A percentile compares a stretch with the other conserved stretches of the same genome.
Conservation (phyloP, 1,140 invertebrate species). For the Apis laboriosa region DNA sequence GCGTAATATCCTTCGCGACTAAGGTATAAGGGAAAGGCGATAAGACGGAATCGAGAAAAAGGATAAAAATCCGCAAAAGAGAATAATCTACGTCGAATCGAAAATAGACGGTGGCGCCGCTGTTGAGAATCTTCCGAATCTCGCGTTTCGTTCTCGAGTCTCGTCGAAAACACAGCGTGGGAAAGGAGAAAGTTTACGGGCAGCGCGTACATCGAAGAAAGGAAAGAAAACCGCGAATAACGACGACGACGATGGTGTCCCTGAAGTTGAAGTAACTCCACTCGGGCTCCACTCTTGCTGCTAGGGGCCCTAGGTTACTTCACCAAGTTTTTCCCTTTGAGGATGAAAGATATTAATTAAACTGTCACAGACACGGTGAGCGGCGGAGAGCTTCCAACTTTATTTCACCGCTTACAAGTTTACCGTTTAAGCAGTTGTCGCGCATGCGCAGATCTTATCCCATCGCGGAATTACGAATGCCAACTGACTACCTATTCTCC, state of each 20-base stretch:
- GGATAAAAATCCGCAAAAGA: not conserved
- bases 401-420: constrained; percentile 81
- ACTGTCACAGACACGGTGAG: constrained; percentile 79
- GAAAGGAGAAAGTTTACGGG: constrained; percentile 32
- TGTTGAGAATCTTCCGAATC: no score
- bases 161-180: constrained; percentile 22
- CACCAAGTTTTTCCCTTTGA: constrained; percentile 79
- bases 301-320: constrained; percentile 67
- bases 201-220: not conserved
- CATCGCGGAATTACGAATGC: not conserved
- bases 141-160: no score
- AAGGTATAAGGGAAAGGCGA: not conserved
- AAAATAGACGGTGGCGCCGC: no score
- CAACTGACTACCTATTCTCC: no score
- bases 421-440: constrained; percentile 67
- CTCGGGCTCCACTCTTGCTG: constrained; percentile 52
- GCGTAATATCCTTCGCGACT: constrained; percentile 10
- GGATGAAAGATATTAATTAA: constrained; percentile 81
- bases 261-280: constrained; percentile 76
- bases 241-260: constrained; percentile 39
- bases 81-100: not conserved
- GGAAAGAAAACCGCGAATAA: not conserved
- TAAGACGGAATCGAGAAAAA: not conserved
- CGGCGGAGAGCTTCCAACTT: constrained; percentile 70
- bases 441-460: constrained; percentile 4